Evolutionary conservation across 2,113 vertebrate genomes (phyloP).

Genomic region (Hippocampus comes): DNA sequence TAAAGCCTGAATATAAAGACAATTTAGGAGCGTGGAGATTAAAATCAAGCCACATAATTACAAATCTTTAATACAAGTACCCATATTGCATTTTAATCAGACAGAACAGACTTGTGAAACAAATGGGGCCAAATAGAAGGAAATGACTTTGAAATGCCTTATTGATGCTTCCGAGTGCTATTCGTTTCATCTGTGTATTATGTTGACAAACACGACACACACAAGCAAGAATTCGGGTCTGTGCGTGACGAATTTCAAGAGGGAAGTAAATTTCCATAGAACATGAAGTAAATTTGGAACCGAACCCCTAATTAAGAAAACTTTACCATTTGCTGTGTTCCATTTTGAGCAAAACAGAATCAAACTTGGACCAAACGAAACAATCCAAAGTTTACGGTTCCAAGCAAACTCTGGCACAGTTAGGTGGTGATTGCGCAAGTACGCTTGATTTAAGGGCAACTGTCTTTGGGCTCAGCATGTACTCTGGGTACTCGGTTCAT

Average conservation of each 20-base stretch:
- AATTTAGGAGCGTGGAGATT: slow-evolving; percentile 51
- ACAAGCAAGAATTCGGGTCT: too few species aligned
- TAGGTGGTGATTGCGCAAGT: too few species aligned
- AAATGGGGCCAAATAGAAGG: background rate
- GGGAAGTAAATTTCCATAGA: too few species aligned
- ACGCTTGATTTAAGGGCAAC: too few species aligned
- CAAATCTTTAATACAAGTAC: slow-evolving; percentile 42
- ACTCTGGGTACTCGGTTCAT: too few species aligned
- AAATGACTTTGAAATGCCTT: background rate
- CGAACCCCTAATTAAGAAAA: background rate
- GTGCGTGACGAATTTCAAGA: background rate
- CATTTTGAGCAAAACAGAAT: background rate
- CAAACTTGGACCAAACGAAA: background rate
- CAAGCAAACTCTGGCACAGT: background rate
- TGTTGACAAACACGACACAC: too few species aligned
- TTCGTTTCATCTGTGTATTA: too few species aligned
- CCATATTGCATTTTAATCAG: slow-evolving; percentile 51
- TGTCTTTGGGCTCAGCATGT: too few species aligned
- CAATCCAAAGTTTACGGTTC: background rate
- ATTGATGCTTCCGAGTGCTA: background rate
- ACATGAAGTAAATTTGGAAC: background rate
- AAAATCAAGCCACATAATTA: slow-evolving; percentile 48
- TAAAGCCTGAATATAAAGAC: slow-evolving; percentile 57
- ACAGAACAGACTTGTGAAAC: background rate
- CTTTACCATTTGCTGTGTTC: background rate